Percentiles rank a stretch among this genome's conserved stretches.
phyloP scores from a whole-genome alignment of 1,140 invertebrate species.

The Caerostris darwini region DNA sequence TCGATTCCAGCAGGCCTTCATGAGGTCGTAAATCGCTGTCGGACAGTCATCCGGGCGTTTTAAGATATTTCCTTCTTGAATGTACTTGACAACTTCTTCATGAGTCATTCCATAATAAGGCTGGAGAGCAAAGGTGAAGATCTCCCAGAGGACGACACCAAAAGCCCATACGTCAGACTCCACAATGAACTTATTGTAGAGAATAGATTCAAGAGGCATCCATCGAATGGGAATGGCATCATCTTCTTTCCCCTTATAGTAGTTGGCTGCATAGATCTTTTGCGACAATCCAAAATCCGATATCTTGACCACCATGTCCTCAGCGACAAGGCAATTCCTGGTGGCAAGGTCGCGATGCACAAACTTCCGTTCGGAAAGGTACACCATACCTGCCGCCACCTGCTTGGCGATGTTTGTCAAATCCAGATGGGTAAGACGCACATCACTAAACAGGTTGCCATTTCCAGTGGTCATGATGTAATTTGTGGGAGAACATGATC shows the following conservation, averaged over 20 bases:
- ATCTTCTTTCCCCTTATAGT: conserved; percentile 85
- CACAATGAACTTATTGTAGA: conserved; percentile 96
- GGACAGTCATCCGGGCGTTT: conserved; percentile 94
- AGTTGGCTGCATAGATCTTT: conserved; percentile 89
- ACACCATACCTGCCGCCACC: conserved; percentile 96
- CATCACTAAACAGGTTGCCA: conserved; percentile 82
- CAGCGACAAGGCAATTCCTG: conserved; percentile 96
- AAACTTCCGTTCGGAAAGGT: conserved; percentile 96
- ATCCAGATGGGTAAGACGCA: conserved; percentile 85
- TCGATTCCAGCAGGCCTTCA: conserved; percentile 95
- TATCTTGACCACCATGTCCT: conserved; percentile 97
- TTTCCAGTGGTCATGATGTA: conserved; percentile 86
- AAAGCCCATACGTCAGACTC: conserved; percentile 97
- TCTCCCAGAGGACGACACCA: conserved; percentile 96
- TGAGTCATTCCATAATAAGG: conserved; percentile 97
- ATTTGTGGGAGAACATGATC: conserved; percentile 87
- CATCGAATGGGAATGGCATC: conserved; percentile 96
- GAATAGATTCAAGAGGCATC: conserved; percentile 97
- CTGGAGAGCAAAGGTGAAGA: conserved; percentile 95
- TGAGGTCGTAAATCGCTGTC: conserved; percentile 93
- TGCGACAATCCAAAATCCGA: conserved; percentile 97
- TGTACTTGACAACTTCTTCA: conserved; percentile 95
- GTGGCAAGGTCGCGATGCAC: conserved; percentile 97
- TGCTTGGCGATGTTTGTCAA: conserved; percentile 82
- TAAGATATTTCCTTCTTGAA: conserved; percentile 94